These are phyloP conservation scores for Mactra quadrangularis DNA, from an alignment of 1,140 invertebrate species.

Conservation along the genomic window DNA sequence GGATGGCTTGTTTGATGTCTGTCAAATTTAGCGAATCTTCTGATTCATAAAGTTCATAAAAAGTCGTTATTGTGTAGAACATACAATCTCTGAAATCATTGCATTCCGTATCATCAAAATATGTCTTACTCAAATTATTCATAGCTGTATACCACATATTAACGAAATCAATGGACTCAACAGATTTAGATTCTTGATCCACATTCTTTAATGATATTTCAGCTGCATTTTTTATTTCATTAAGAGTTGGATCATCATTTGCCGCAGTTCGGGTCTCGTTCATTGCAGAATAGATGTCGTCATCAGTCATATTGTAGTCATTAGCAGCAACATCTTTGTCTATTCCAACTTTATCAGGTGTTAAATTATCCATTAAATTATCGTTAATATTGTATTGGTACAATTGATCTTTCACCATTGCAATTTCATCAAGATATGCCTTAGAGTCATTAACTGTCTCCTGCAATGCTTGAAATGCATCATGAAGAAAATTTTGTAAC, in stretches of 20 bases:
- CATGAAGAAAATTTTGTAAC: constrained; percentile 6
- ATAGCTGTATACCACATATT: constrained; percentile 23
- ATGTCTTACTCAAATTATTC: constrained; percentile 4
- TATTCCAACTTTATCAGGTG: constrained; percentile 17
- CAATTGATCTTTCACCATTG: not conserved
- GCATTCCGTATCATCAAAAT: constrained; percentile 21
- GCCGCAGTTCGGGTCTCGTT: constrained; percentile 2
- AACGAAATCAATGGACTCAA: constrained; percentile 13
- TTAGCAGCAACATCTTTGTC: constrained; percentile 1
- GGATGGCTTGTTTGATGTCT: not conserved
- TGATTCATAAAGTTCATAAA: constrained; percentile 14
- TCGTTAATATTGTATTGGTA: not conserved
- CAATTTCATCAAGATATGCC: constrained; percentile 1
- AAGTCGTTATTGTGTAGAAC: constrained; percentile 6
- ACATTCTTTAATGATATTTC: not conserved
- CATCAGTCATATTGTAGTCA: constrained; percentile 30
- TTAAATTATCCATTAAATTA: constrained; percentile 5
- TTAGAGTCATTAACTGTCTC: constrained; percentile 26
- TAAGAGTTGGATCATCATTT: not conserved
- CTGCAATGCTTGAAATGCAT: not conserved
- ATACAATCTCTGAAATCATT: constrained; percentile 27
- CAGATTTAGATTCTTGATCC: not conserved
- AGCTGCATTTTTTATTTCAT: not conserved
- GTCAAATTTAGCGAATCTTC: constrained; percentile 2
- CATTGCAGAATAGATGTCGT: constrained; percentile 20